Conservation (phyloP, 2,888 invertebrate genomes). For the Leptarthrus brevirostris region DNA sequence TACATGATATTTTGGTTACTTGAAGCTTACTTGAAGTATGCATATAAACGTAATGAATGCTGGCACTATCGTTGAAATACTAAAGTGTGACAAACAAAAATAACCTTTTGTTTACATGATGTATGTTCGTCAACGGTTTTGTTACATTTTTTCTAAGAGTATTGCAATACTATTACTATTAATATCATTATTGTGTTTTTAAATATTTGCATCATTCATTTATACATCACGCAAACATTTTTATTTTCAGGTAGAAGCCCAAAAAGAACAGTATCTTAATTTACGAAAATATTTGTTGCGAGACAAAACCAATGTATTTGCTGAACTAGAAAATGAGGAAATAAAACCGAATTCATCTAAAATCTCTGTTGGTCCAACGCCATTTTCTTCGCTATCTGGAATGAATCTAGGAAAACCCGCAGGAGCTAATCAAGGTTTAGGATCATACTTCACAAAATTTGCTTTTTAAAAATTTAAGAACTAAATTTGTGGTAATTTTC, state of each 20-base stretch:
- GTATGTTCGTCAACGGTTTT: too few species aligned
- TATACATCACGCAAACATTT: too few species aligned
- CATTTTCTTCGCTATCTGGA: constrained; percentile 67
- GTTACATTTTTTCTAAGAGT: too few species aligned
- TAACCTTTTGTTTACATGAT: too few species aligned
- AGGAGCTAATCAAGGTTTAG: constrained; percentile 52
- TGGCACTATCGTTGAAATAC: too few species aligned
- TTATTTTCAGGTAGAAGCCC: constrained; percentile 74
- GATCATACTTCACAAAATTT: constrained; percentile 48
- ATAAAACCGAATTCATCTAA: constrained; percentile 60
- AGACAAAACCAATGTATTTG: constrained; percentile 83
- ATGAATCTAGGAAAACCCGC: constrained; percentile 43
- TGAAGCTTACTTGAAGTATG: too few species aligned
- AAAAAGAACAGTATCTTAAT: constrained; percentile 87
- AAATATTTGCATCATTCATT: too few species aligned
- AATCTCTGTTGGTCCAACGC: constrained; percentile 73
- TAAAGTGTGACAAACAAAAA: too few species aligned
- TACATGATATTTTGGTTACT: too few species aligned
- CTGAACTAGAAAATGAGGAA: constrained; percentile 64
- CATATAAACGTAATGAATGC: too few species aligned
- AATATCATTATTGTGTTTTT: too few species aligned
- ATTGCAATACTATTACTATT: too few species aligned
- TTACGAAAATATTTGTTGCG: constrained; percentile 78
- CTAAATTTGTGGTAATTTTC: constrained; percentile 44
- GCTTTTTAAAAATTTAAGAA: constrained; percentile 34